phyloP scores from a whole-genome alignment of 1,140 invertebrate genomes.

The Achroia grisella region DNA sequence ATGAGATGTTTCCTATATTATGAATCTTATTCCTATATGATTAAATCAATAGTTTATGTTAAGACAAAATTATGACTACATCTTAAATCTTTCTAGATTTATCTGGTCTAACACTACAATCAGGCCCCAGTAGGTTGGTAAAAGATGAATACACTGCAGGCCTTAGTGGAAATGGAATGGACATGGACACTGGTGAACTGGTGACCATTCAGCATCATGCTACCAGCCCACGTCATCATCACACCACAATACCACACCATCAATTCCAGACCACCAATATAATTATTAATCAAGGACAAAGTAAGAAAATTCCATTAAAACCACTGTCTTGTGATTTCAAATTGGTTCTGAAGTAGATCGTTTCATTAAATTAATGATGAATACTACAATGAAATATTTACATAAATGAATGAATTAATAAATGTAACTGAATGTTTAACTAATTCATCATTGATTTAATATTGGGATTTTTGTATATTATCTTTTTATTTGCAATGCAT shows the following conservation, averaged over 20 bases:
- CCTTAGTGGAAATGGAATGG: slow-evolving; percentile 79
- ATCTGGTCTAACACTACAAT: slow-evolving; percentile 88
- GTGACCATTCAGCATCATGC: slow-evolving; percentile 90
- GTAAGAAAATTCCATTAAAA: slow-evolving; percentile 25
- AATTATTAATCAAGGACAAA: slow-evolving; percentile 64
- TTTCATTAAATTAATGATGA: slow-evolving; percentile 4
- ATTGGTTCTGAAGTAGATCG: slow-evolving; percentile 15
- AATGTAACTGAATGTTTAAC: too few species aligned
- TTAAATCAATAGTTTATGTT: too few species aligned
- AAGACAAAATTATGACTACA: not conserved
- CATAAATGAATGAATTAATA: slow-evolving; percentile 12
- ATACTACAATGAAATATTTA: too few species aligned
- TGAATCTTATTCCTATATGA: too few species aligned
- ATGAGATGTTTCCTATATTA: too few species aligned
- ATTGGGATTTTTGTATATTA: not conserved
- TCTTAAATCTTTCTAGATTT: slow-evolving; percentile 78
- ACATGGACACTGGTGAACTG: slow-evolving; percentile 82
- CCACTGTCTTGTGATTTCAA: not conserved
- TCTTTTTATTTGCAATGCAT: slow-evolving; percentile 48
- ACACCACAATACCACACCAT: slow-evolving; percentile 57
- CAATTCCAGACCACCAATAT: slow-evolving; percentile 61
- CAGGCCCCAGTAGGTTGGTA: slow-evolving; percentile 80
- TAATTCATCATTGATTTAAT: too few species aligned
- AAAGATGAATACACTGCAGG: slow-evolving; percentile 91
- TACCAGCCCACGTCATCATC: slow-evolving; percentile 71